A percentile compares a stretch with the other conserved stretches of the same genome.
Conservation (phyloP, 2,888 invertebrate species). For the Tubiluchus corallicola region DNA sequence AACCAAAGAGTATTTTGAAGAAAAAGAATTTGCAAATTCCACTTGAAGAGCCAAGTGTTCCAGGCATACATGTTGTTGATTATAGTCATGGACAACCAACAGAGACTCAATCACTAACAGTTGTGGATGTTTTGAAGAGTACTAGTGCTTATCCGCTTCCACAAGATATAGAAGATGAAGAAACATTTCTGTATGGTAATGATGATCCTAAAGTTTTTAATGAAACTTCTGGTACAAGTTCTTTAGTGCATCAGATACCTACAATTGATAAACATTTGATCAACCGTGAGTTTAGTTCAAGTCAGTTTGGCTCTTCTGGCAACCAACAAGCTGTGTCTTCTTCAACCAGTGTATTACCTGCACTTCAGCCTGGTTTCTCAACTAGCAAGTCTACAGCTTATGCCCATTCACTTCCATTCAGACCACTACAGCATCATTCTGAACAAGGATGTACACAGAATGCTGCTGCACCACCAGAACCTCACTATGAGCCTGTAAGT, state of each 20-base stretch:
- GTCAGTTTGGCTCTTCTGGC: too few species aligned
- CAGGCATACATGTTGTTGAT: neutral
- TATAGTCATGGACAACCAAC: neutral
- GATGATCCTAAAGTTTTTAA: constrained; percentile 1
- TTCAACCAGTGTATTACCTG: neutral
- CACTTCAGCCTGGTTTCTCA: neutral
- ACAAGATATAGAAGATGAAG: constrained; percentile 22
- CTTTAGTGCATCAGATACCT: too few species aligned
- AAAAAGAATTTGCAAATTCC: neutral
- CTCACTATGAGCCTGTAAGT: too few species aligned
- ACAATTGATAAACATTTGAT: too few species aligned
- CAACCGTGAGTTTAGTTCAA: too few species aligned
- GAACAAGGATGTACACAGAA: too few species aligned
- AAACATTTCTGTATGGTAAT: constrained; percentile 23
- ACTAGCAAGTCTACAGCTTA: neutral
- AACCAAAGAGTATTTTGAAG: neutral
- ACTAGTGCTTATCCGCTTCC: constrained; percentile 10
- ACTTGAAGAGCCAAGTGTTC: neutral
- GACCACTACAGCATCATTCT: too few species aligned
- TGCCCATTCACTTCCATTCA: neutral
- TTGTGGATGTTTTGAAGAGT: too few species aligned
- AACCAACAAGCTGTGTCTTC: neutral
- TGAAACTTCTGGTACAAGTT: neutral
- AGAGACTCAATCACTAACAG: neutral
- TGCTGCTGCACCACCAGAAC: neutral